Evolutionary conservation across 2,113 vertebrate genomes (phyloP).

Genomic region (Lanius collurio): DNA sequence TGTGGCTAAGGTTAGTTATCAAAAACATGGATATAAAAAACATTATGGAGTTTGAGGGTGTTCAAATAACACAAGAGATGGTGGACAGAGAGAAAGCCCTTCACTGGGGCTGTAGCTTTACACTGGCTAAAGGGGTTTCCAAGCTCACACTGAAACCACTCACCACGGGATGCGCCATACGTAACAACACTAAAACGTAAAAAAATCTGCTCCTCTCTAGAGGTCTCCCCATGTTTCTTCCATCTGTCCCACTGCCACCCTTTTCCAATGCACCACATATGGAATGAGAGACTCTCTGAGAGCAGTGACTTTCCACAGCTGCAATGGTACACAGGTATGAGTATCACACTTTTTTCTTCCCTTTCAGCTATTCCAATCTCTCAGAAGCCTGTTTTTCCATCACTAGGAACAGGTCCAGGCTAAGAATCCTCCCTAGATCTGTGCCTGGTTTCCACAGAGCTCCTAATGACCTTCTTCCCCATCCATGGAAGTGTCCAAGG

Average conservation of each 20-base stretch:
- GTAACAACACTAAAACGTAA: not conserved
- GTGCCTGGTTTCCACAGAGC: not conserved
- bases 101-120: accelerated
- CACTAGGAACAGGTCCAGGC: not conserved
- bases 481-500: too few species aligned
- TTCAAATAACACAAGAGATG: not conserved
- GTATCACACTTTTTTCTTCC: not conserved
- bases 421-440: not conserved
- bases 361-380: not conserved
- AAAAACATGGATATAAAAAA: not conserved
- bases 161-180: not conserved
- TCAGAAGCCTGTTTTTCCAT: not conserved
- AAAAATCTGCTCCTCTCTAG: not conserved
- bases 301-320: not conserved
- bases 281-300: accelerated
- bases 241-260: not conserved
- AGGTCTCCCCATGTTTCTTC: not conserved
- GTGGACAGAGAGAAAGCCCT: not conserved
- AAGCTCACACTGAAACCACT: not conserved
- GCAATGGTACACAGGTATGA: not conserved
- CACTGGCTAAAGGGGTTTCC: not conserved
- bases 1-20: not conserved
- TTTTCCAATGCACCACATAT: not conserved
- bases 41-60: accelerated
- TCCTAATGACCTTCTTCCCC: not conserved